These are phyloP conservation scores for Deilephila porcellus DNA, from an alignment of 2,888 invertebrate genomes.

Conservation along the genomic window DNA sequence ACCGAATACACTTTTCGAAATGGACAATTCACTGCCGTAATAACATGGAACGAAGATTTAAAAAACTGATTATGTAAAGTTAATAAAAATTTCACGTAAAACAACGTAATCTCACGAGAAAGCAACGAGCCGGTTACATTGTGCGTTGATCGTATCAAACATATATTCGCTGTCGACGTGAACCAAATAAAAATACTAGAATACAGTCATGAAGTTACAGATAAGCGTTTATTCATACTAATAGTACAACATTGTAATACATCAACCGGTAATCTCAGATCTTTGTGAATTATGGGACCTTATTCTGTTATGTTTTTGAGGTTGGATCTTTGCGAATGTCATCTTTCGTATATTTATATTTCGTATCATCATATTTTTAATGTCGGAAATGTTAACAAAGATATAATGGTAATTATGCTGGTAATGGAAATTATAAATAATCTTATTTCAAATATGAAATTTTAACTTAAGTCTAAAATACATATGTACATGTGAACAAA, in stretches of 20 bases:
- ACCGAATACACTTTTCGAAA: slow-evolving; percentile 7
- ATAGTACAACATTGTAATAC: too few relatives aligned
- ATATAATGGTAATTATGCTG: not conserved
- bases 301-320: not conserved
- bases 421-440: not conserved
- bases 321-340: not conserved
- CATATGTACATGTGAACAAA: too few relatives aligned
- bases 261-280: not conserved
- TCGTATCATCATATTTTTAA: not conserved
- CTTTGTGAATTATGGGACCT: not conserved
- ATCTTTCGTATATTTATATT: not conserved
- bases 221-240: not conserved
- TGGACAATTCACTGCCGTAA: slow-evolving; percentile 5
- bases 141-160: slow-evolving; percentile 34
- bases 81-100: slow-evolving; percentile 50
- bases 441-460: too few relatives aligned
- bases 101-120: slow-evolving; percentile 52
- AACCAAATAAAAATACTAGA: slow-evolving; percentile 39
- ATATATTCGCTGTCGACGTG: slow-evolving; percentile 38
- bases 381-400: too few relatives aligned
- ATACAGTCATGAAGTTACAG: slow-evolving; percentile 4
- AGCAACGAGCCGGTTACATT: slow-evolving; percentile 39
- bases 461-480: too few relatives aligned
- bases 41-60: slow-evolving; percentile 24
- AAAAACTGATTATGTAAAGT: slow-evolving; percentile 42